Conservation (phyloP, 2,113 vertebrate genomes). For the Odontophorus gujanensis region DNA sequence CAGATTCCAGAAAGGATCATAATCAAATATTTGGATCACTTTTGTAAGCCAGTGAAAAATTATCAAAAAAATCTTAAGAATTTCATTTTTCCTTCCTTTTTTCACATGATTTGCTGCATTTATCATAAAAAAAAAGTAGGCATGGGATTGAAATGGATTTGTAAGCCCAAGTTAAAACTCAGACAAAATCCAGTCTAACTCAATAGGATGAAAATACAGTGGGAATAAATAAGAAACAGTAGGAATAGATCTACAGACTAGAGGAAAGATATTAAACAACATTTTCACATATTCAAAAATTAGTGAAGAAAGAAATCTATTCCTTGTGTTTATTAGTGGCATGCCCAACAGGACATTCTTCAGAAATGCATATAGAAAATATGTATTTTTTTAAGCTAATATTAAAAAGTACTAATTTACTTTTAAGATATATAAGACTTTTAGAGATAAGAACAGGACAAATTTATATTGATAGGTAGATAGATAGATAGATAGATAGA, state of each 20-base stretch:
- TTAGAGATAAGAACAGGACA: neutral
- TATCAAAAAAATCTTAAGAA: slow-evolving; percentile 30
- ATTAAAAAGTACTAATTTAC: neutral
- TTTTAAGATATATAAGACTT: neutral
- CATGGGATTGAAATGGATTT: neutral
- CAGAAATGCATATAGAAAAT: neutral
- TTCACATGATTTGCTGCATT: neutral
- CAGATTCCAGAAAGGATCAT: slow-evolving; percentile 9
- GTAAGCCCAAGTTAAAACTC: neutral
- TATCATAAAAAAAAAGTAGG: neutral
- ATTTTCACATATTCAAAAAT: neutral
- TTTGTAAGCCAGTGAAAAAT: slow-evolving; percentile 2
- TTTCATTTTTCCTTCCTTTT: slow-evolving; percentile 13
- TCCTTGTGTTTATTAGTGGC: neutral
- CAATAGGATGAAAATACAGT: neutral
- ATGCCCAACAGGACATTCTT: neutral
- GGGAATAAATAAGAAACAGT: neutral
- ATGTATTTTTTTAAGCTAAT: neutral
- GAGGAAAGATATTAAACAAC: neutral
- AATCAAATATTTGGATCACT: neutral
- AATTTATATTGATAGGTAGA: neutral
- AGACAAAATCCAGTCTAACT: neutral
- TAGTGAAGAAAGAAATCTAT: neutral
- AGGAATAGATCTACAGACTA: neutral
- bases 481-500: too few species aligned